Evolutionary conservation across 2,113 vertebrate genomes (phyloP), one percentile per base, ranked within the genome.

Genomic region (Chauna torquata): DNA sequence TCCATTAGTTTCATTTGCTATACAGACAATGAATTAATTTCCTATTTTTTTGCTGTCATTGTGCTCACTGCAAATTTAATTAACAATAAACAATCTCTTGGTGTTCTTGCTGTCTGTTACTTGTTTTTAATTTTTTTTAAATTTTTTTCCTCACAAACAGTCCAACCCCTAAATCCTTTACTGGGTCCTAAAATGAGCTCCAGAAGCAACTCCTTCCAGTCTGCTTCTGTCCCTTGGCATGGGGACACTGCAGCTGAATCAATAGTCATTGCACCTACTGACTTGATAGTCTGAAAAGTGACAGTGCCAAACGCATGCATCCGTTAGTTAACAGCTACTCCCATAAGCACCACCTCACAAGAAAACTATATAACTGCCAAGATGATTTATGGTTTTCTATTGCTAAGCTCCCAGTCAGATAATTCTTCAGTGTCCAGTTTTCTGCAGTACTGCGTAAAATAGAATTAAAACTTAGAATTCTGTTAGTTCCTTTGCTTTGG

Each of bases 301-400:
- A 27, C 34, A 2, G 44, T n/a, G 82, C 91, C 74, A 15, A 62
- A 7, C 2, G 1, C 27, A 2, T 38, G 40, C 49, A 50, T 45
- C 91, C 11, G 24, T 78, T 83, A 90, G 85, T 86, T 95, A 97
- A 17, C 89, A 89, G 83, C 84, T 92, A 55, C 93, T 95, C 72
- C 94, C 96, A 80, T 55, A 86, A 92, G 95, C 93, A 66, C 92
- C 54, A 8, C 82, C 78, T 96, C 97, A 92, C 96, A 92, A 74
- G 97, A 96, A 97, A 97, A 93, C 93, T 89, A 25, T 93, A 92
- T 64, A 96, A 89, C 98, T 98, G 98, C 98, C 98, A 92, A 91
- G 57, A 95, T 97, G 98, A 98, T 98, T 98, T 98, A 98, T 98
- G 96, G 90, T 16, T 90, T 94, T 61, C 54, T 92, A 71, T 93